Evolutionary conservation across 2,113 vertebrate genomes (phyloP).

Genomic region (Serilophus lunatus): DNA sequence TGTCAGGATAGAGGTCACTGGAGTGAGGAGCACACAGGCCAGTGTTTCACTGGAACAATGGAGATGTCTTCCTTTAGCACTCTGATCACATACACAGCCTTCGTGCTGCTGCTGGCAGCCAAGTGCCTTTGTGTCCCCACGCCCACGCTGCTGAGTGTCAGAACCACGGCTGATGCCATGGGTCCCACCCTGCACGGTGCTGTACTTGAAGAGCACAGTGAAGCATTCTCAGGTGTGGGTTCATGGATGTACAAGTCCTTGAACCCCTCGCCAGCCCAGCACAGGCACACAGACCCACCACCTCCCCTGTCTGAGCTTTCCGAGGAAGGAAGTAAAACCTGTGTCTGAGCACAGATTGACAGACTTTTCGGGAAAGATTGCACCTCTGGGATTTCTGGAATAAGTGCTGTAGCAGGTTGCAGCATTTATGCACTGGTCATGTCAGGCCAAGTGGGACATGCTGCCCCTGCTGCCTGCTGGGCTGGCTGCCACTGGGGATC

Average conservation of each 20-base stretch:
- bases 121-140: neutral
- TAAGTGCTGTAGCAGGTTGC: neutral
- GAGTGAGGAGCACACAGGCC: neutral
- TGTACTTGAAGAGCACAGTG: neutral
- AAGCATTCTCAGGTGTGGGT: neutral
- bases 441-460: neutral
- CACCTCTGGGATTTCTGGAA: conserved; percentile 1
- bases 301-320: neutral
- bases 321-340: neutral
- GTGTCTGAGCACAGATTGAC: neutral
- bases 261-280: neutral
- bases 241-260: accelerated
- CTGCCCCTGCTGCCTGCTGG: conserved; percentile 39
- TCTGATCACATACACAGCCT: neutral
- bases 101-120: neutral
- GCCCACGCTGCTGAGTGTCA: neutral
- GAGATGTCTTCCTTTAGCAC: neutral
- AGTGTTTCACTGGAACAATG: neutral
- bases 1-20: neutral
- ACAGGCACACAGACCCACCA: neutral
- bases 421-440: neutral
- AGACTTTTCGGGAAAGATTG: neutral
- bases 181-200: neutral
- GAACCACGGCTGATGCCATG: accelerated
- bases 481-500: conserved; percentile 19